Conservation (phyloP, 2,113 vertebrate genomes). For the Nibea albiflora region DNA sequence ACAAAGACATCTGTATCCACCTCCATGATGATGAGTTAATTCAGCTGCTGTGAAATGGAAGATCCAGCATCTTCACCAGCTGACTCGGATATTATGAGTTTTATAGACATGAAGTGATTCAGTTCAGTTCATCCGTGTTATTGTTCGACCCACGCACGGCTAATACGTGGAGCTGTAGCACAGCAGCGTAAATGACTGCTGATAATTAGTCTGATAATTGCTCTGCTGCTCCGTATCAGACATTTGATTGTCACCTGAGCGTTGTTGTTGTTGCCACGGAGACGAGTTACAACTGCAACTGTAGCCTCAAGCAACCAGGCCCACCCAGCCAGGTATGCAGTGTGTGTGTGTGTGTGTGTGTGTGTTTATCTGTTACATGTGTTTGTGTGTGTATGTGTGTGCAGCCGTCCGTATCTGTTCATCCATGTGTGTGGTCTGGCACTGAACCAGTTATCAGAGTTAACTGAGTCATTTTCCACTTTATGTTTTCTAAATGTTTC, state of each 20-base stretch:
- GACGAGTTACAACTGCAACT: constrained; percentile 58
- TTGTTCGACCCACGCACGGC: background rate
- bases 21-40: constrained; percentile 31
- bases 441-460: constrained; percentile 75
- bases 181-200: background rate
- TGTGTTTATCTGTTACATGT: constrained; percentile 22
- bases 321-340: constrained; percentile 78
- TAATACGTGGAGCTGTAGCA: background rate
- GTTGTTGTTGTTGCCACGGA: constrained; percentile 42
- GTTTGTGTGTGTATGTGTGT: constrained; percentile 35
- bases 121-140: background rate
- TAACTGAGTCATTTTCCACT: constrained; percentile 70
- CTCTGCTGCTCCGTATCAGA: background rate
- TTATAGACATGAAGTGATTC: background rate
- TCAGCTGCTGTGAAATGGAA: background rate
- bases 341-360: constrained; percentile 33
- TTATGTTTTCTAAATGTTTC: constrained; percentile 69
- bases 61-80: background rate
- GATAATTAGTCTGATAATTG: background rate
- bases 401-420: constrained; percentile 58
- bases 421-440: constrained; percentile 80
- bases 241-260: constrained; percentile 34
- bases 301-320: constrained; percentile 68
- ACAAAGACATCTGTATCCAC: constrained; percentile 35
- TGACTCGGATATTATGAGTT: background rate